Evolutionary conservation across 2,888 invertebrate species (phyloP).

Genomic region (Reticulitermes lucifugus): DNA sequence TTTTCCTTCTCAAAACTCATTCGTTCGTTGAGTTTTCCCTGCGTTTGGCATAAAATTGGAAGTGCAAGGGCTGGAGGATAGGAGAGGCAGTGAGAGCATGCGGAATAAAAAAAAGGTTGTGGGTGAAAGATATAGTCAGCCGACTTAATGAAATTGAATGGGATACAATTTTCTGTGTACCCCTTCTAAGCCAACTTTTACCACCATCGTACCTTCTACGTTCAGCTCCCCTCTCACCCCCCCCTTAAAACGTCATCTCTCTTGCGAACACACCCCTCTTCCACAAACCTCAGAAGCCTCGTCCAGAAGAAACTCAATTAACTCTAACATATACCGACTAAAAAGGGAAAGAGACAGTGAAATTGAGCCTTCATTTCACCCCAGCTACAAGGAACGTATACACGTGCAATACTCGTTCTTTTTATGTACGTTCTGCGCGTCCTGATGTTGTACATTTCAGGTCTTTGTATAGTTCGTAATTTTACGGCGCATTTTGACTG

Average conservation of each 20-base stretch:
- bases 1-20: constrained; percentile 12
- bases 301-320: constrained; percentile 32
- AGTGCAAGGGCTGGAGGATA: constrained; percentile 4
- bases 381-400: background rate
- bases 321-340: constrained; percentile 4
- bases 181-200: background rate
- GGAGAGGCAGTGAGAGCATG: too few species aligned
- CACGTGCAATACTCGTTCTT: background rate
- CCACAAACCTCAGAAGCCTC: constrained; percentile 31
- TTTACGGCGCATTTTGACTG: background rate
- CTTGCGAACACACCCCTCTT: background rate
- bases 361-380: background rate
- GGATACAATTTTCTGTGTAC: constrained; percentile 24
- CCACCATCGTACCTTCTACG: background rate
- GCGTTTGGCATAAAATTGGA: constrained; percentile 30
- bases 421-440: background rate
- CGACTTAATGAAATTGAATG: constrained; percentile 39
- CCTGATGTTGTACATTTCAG: background rate
- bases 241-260: background rate
- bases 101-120: background rate
- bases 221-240: background rate
- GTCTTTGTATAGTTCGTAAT: background rate
- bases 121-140: constrained; percentile 30
- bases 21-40: constrained; percentile 20
- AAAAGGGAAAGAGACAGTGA: constrained; percentile 1